Percentiles rank a stretch among this genome's conserved stretches.
These are phyloP conservation scores for Pediacus dermestoides DNA, from an alignment of 2,888 invertebrate species.

Conservation along the genomic window DNA sequence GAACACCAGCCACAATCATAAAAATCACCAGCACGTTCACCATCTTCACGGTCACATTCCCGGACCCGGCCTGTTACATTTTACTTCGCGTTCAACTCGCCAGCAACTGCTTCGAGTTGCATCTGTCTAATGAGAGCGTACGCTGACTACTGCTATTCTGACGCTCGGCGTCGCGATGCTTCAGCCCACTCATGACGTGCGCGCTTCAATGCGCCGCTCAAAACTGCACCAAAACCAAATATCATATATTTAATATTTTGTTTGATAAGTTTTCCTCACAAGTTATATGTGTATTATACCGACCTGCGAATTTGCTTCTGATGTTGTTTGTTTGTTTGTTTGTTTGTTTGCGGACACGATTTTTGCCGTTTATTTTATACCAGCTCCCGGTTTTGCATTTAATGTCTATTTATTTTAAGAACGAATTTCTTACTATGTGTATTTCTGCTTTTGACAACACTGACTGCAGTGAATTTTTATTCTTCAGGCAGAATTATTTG, in stretches of 20 bases:
- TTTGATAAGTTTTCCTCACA: too few species aligned
- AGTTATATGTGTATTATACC: not conserved
- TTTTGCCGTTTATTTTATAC: constrained; percentile 3
- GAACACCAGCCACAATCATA: constrained; percentile 37
- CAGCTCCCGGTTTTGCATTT: constrained; percentile 3
- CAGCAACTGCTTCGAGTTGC: not conserved
- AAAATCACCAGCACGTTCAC: constrained; percentile 40
- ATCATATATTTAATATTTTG: too few species aligned
- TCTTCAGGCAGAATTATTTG: constrained; percentile 1
- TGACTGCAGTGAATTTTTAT: not conserved
- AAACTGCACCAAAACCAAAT: constrained; percentile 17
- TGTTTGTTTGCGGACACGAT: constrained; percentile 1
- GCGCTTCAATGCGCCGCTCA: constrained; percentile 14
- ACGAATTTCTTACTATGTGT: not conserved
- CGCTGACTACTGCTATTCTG: not conserved
- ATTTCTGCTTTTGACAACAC: constrained; percentile 1
- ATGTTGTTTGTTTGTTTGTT: too few species aligned
- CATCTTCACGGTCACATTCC: constrained; percentile 36
- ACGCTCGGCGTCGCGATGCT: constrained; percentile 15
- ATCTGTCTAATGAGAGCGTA: constrained; percentile 2
- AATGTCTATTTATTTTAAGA: constrained; percentile 2
- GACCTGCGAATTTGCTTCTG: too few species aligned
- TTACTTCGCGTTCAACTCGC: constrained; percentile 1
- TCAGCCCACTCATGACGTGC: constrained; percentile 12
- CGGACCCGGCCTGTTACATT: constrained; percentile 18